These are phyloP conservation scores for Aleiodes testaceus DNA, from an alignment of 2,888 invertebrate species.

Conservation along the genomic window DNA sequence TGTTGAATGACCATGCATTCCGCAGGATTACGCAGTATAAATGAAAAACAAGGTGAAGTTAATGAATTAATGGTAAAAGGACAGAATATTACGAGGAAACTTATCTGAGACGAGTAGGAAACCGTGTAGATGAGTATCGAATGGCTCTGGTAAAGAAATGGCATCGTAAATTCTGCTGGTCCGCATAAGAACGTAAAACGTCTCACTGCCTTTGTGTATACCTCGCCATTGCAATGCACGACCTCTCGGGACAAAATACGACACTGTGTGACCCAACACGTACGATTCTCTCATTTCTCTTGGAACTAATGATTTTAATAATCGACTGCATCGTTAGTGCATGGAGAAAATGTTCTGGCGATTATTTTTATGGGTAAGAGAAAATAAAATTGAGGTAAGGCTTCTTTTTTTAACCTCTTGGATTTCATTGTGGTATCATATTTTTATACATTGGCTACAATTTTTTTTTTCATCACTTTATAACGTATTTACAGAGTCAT, in stretches of 20 bases:
- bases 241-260: conserved; percentile 12
- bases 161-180: conserved; percentile 42
- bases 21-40: not conserved
- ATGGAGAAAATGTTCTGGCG: too few relatives aligned
- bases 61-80: conserved; percentile 17
- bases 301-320: conserved; percentile 18
- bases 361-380: too few relatives aligned
- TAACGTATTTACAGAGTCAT: too few relatives aligned
- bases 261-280: too few relatives aligned
- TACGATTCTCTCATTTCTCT: not conserved
- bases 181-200: conserved; percentile 18
- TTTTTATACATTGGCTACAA: too few relatives aligned
- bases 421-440: too few relatives aligned
- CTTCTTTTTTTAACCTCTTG: too few relatives aligned
- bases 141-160: conserved; percentile 31
- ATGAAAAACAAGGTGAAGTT: not conserved
- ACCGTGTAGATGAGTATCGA: conserved; percentile 44
- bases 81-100: conserved; percentile 12
- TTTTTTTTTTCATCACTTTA: too few relatives aligned
- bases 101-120: conserved; percentile 39
- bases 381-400: too few relatives aligned
- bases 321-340: too few relatives aligned
- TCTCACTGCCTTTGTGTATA: conserved; percentile 1
- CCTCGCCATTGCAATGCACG: conserved; percentile 18
- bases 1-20: too few relatives aligned